Conservation (phyloP, 2,888 invertebrate species). For the Agrotis clavis region DNA sequence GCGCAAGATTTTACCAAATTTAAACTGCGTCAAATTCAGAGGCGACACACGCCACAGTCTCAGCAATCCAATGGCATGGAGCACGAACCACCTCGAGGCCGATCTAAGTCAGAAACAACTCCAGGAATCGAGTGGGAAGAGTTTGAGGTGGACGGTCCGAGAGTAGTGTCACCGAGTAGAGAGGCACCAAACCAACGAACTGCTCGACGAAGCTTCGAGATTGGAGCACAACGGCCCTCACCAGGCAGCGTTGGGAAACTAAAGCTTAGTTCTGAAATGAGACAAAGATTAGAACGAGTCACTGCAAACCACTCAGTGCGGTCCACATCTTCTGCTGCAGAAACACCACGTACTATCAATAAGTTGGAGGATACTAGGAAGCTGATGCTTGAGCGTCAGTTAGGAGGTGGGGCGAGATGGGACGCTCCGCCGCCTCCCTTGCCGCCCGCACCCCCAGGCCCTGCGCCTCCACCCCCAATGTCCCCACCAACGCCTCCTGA, state of each 20-base stretch:
- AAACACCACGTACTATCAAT: constrained; percentile 94
- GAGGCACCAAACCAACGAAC: constrained; percentile 86
- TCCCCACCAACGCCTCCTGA: constrained; percentile 91
- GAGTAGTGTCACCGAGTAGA: constrained; percentile 79
- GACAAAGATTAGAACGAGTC: constrained; percentile 96
- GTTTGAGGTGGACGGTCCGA: constrained; percentile 93
- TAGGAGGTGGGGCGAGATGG: constrained; percentile 93
- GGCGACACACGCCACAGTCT: constrained; percentile 95
- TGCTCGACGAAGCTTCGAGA: constrained; percentile 93
- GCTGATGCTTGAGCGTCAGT: constrained; percentile 96
- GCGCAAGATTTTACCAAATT: constrained; percentile 97
- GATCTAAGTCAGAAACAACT: constrained; percentile 86
- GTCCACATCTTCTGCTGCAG: constrained; percentile 93
- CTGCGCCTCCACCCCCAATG: constrained; percentile 92
- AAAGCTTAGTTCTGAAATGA: constrained; percentile 97
- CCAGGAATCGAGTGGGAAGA: constrained; percentile 96
- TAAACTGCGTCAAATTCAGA: constrained; percentile 95
- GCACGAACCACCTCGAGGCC: constrained; percentile 83
- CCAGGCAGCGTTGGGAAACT: constrained; percentile 97
- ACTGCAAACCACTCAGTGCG: constrained; percentile 97
- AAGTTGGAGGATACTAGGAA: constrained; percentile 97
- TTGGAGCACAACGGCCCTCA: constrained; percentile 95
- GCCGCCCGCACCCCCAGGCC: constrained; percentile 92
- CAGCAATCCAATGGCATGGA: constrained; percentile 86
- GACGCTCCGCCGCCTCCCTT: constrained; percentile 93